Evolutionary conservation across 2,113 vertebrate genomes (phyloP).

Genomic region (Eleginops maclovinus): DNA sequence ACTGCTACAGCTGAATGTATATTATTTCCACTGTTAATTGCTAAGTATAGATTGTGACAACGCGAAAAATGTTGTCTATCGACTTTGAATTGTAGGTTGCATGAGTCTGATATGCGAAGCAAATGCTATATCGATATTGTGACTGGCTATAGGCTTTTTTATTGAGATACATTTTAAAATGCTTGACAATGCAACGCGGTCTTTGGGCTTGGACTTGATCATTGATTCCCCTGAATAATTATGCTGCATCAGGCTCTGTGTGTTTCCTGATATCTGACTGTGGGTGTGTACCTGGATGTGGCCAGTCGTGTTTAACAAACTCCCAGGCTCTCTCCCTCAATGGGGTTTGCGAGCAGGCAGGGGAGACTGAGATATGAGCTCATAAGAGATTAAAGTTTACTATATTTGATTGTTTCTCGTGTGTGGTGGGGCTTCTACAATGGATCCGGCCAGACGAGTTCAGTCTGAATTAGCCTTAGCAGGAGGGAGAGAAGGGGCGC

Average conservation of each 20-base stretch:
- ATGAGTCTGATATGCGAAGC: conserved; percentile 8
- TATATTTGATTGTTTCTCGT: conserved; percentile 85
- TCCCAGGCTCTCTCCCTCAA: conserved; percentile 48
- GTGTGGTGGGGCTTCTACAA: conserved; percentile 72
- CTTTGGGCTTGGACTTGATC: conserved; percentile 32
- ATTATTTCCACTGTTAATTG: conserved; percentile 23
- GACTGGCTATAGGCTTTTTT: conserved; percentile 15
- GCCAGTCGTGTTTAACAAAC: conserved; percentile 57
- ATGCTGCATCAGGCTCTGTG: conserved; percentile 32
- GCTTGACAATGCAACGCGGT: conserved; percentile 30
- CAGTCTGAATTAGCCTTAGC: conserved; percentile 77
- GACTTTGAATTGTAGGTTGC: conserved; percentile 11
- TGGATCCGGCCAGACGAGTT: conserved; percentile 74
- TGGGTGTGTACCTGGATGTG: conserved; percentile 44
- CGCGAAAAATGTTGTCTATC: conserved; percentile 6
- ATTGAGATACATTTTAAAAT: conserved; percentile 41
- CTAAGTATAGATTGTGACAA: conserved; percentile 10
- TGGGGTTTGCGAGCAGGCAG: conserved; percentile 56
- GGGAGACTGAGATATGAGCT: conserved; percentile 77
- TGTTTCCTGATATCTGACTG: conserved; percentile 24
- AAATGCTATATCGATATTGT: conserved; percentile 6
- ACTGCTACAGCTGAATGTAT: neutral
- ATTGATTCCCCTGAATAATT: conserved; percentile 53
- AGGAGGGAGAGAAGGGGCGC: conserved; percentile 76
- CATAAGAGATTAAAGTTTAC: conserved; percentile 85